Conservation (phyloP, 2,797 vertebrate species). For the Melanotaenia trifasciata region DNA sequence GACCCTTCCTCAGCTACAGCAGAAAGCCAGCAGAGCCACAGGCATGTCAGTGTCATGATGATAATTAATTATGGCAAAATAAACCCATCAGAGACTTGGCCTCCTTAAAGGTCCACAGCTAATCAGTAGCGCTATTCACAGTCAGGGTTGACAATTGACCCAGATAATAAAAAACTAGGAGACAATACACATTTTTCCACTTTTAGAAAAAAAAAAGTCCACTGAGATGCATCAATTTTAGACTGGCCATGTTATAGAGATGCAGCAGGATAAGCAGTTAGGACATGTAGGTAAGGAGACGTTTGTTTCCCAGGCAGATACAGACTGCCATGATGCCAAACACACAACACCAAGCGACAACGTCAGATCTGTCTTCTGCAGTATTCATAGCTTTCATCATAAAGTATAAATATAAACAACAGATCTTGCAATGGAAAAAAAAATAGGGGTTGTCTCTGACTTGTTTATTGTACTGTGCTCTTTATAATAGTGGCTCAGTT, state of each 20-base stretch:
- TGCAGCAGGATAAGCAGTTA: conserved; percentile 28
- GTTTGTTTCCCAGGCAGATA: conserved; percentile 24
- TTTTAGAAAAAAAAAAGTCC: conserved; percentile 41
- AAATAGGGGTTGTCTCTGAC: background rate
- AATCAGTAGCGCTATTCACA: conserved; percentile 71
- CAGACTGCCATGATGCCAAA: conserved; percentile 31
- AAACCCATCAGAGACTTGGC: conserved; percentile 72
- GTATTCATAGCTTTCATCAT: conserved; percentile 43
- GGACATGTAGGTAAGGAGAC: conserved; percentile 11
- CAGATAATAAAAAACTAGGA: conserved; percentile 72
- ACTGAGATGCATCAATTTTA: conserved; percentile 51
- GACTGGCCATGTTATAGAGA: conserved; percentile 28
- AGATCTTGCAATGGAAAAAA: background rate
- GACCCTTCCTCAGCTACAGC: conserved; percentile 32
- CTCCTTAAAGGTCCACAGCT: conserved; percentile 74
- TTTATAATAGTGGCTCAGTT: conserved; percentile 33
- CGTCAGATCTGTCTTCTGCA: conserved; percentile 15
- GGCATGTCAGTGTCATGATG: conserved; percentile 63
- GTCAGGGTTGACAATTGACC: conserved; percentile 67
- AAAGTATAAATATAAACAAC: conserved; percentile 5
- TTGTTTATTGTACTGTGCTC: conserved; percentile 10
- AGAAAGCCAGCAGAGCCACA: conserved; percentile 37
- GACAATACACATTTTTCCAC: conserved; percentile 58
- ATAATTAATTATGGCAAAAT: conserved; percentile 78
- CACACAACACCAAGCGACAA: background rate